phyloP scores from a whole-genome alignment of 2,113 vertebrate species.

The Otocyon megalotis region DNA sequence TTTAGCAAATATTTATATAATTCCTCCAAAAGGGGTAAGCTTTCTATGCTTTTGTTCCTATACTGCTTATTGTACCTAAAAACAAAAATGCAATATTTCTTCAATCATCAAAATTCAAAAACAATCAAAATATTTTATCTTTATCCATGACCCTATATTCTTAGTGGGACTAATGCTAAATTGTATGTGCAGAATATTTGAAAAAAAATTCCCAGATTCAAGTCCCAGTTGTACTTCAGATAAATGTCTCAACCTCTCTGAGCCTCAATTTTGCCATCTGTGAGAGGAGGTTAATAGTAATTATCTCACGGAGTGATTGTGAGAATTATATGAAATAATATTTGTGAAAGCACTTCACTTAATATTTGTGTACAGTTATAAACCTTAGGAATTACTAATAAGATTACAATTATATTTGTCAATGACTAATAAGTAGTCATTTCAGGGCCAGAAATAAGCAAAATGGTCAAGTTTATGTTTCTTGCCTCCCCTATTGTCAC shows the following conservation, averaged over 20 bases:
- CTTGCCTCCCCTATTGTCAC: background rate
- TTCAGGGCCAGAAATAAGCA: background rate
- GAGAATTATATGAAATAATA: background rate
- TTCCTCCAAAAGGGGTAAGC: background rate
- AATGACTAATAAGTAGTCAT: background rate
- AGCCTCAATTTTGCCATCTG: background rate
- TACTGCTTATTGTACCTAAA: background rate
- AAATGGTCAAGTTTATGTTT: conserved; percentile 42
- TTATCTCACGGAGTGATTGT: background rate
- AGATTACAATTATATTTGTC: background rate
- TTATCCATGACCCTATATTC: background rate
- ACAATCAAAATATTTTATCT: background rate
- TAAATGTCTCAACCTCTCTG: background rate
- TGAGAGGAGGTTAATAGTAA: background rate
- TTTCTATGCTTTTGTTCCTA: background rate
- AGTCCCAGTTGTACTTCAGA: background rate
- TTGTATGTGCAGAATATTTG: background rate
- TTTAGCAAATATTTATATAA: conserved; percentile 17
- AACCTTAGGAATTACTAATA: background rate
- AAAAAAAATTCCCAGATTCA: background rate
- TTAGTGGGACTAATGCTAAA: background rate
- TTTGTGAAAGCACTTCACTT: background rate
- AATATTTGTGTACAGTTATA: background rate
- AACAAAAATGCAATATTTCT: conserved; percentile 28
- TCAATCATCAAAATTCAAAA: conserved; percentile 5